Evolutionary conservation across 2,888 invertebrate species (phyloP), one percentile per base, ranked within the genome.

Genomic region (Muschampia plurimacula): DNA sequence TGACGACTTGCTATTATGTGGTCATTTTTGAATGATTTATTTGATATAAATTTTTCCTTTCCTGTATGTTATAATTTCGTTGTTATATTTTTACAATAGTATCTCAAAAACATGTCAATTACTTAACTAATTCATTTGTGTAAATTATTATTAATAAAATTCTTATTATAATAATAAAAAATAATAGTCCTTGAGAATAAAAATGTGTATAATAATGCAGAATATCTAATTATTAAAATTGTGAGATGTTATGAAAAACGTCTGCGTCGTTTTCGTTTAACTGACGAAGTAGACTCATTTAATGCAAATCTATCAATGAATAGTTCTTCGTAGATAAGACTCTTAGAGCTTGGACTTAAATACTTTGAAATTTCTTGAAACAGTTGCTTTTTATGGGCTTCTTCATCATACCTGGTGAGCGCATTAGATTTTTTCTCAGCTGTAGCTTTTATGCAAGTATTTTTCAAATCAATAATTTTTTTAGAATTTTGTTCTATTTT

Each of bases 401-500:
- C 86, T 74, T 86, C 83, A 79, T 79, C 83, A 1, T 74, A 68
- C 73, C 76, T 69, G 2, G 88, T 88, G 82, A 89, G 88, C n/a
- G 87, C 86, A 62, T 76, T 76, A 0, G 76, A 1, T 64, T 63
- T 32, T n/a, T 57, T 73, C 36, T 59, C 52, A 59, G 59, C n/a
- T 3, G 44, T 22, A 22, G 75, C 32, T 39, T 79, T 77, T 65
- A 73, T 70, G 22, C 87, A 64, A 7, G 80, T 74, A 66, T 81
- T 82, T 76, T 88, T 89, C 59, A 93, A 78, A 15, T 90, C 87
- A 12, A 78, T 64, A 67, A 94, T 92, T 78, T 78, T 84, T 78
- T 85, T 81, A 5, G 90, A 84, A 75, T 94, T 94, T 76, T 89
- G 84, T 72, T 91, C 90, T 77, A 94, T 93, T 85, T 87, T 90